A percentile compares a stretch with the other conserved stretches of the same genome.
Conservation (phyloP, 2,888 invertebrate genomes). For the Amaurobius ferox region DNA sequence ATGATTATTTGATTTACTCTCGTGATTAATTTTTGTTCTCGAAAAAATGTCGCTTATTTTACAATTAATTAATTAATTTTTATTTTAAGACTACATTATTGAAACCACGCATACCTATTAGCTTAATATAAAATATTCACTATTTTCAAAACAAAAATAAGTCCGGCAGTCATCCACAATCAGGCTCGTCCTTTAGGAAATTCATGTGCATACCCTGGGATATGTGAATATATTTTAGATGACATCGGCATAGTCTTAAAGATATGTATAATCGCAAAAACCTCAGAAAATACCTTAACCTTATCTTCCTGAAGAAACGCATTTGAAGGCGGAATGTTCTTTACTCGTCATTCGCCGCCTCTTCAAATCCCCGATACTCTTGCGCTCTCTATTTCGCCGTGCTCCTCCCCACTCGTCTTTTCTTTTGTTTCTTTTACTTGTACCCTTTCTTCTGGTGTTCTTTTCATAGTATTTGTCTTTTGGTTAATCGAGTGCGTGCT, state of each 20-base stretch:
- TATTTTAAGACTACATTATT: no score
- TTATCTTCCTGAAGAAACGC: conserved; percentile 54
- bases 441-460: conserved; percentile 6
- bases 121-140: conserved; percentile 57
- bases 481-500: conserved; percentile 21
- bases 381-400: conserved; percentile 54
- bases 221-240: conserved; percentile 52
- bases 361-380: conserved; percentile 63
- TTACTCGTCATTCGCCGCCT: conserved; percentile 54
- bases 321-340: conserved; percentile 68
- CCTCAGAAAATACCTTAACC: conserved; percentile 69
- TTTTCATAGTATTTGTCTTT: conserved; percentile 36
- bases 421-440: conserved; percentile 23
- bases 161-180: conserved; percentile 29
- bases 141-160: not conserved
- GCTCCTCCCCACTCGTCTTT: conserved; percentile 5
- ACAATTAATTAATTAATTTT: no score
- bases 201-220: conserved; percentile 13
- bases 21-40: no score
- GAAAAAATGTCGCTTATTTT: no score
- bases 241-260: conserved; percentile 38
- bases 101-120: conserved; percentile 56
- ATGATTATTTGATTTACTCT: no score
- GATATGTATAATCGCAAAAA: conserved; percentile 68
- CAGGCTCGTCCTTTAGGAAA: not conserved